Evolutionary conservation across 2,797 vertebrate species (phyloP), one percentile per base, ranked within the genome.

Genomic region (Chelon auratus): DNA sequence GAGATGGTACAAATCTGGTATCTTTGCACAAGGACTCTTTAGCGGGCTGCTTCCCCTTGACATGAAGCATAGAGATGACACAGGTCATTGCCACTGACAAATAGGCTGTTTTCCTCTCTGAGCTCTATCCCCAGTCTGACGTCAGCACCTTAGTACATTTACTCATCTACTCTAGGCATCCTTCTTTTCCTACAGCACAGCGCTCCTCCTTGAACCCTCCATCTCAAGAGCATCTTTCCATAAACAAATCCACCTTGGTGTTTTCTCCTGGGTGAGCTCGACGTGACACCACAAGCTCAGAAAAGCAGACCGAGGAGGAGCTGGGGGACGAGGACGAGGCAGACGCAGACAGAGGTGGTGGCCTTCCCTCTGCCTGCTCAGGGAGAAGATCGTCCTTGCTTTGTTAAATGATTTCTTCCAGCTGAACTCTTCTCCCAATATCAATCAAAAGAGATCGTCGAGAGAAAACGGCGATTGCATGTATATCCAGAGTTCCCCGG

Each of bases 331-430:
- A 76, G 62, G 73, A 70, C 20, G n/a, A 79, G 71, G 45, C 53
- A 76, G 5, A 62, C 56, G 74, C 61, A 72, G 48, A 62, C 26
- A 39, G 71, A 68, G 66, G 62, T 60, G 57, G 58, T 72, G 75
- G 86, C 77, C 71, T 78, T 75, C 69, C 59, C 73, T 72, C 60
- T 87, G 78, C 47, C 62, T 62, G 70, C 69, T 89, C 84, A 87
- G 80, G 88, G 79, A 87, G 89, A 90, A 91, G 85, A 89, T 83
- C 9, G 81, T 75, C 89, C 88, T 91, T 85, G 88, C 87, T 91
- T 90, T 87, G 80, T 91, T 91, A 92, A 94, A 94, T 54, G 87
- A 93, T 93, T 94, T 93, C 81, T 94, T 94, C 90, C 82, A 78
- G 85, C 42, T 92, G 89, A 94, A 88, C 84, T 93, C 77, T 82